These are phyloP conservation scores for Erinaceus europaeus DNA, from an alignment of 2,113 vertebrate genomes.

Conservation along the genomic window DNA sequence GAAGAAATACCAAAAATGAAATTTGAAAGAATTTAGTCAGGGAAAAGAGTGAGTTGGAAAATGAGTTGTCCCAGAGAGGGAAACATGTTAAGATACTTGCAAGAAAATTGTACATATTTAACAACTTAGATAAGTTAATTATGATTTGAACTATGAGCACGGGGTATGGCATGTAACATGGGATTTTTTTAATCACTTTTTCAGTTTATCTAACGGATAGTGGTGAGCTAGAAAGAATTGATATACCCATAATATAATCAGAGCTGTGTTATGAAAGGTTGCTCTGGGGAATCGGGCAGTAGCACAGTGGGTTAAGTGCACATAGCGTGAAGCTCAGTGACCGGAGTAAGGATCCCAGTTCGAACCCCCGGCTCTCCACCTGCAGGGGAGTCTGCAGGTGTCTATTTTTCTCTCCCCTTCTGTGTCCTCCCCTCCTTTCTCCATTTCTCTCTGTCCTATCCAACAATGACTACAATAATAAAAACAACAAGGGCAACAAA, in stretches of 20 bases:
- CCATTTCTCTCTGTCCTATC: no score
- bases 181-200: background rate
- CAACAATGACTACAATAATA: no score
- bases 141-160: background rate
- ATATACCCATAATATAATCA: background rate
- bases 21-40: conserved; percentile 1
- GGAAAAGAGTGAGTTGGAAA: background rate
- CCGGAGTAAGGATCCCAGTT: no score
- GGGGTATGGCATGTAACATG: background rate
- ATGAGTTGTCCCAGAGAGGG: background rate
- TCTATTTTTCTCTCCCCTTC: no score
- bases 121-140: background rate
- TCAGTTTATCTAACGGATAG: background rate
- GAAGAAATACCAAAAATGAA: background rate
- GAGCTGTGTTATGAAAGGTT: conserved; percentile 7
- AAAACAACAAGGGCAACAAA: no score
- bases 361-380: no score
- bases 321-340: no score
- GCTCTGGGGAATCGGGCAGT: no score
- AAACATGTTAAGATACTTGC: background rate
- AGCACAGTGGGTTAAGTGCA: no score
- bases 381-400: no score
- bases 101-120: background rate
- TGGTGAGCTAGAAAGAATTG: conserved; percentile 5
- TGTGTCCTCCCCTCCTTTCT: no score